Conservation (phyloP, 2,797 vertebrate genomes). For the Picus viridis region DNA sequence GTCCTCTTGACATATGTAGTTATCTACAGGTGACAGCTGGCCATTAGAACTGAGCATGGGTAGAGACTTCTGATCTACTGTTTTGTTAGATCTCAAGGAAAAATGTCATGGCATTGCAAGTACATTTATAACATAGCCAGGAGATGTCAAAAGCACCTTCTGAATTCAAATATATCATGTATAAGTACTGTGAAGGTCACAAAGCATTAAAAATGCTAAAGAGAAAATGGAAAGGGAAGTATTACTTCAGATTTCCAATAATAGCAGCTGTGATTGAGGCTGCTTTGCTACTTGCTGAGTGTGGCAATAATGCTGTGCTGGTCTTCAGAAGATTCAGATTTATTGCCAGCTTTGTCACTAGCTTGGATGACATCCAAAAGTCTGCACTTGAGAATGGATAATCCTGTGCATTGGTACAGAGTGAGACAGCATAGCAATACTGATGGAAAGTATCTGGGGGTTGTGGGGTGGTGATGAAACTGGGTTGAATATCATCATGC, state of each 20-base stretch:
- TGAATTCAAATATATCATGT: neutral
- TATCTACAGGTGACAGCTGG: neutral
- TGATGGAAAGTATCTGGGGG: neutral
- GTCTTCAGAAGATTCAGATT: neutral
- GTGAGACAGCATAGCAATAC: neutral
- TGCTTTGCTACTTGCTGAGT: constrained; percentile 4
- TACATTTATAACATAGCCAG: neutral
- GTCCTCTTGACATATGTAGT: no score
- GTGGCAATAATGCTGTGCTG: neutral
- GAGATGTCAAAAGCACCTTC: neutral
- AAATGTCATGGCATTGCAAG: neutral
- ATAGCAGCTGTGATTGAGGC: constrained; percentile 8
- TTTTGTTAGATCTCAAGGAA: neutral
- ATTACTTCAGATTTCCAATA: constrained; percentile 20
- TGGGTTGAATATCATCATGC: neutral
- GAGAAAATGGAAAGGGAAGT: constrained; percentile 2
- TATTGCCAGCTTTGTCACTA: constrained; percentile 35
- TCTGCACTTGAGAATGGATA: neutral
- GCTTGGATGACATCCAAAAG: constrained; percentile 5
- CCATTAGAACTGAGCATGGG: neutral
- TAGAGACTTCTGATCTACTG: neutral
- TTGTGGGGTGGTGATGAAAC: neutral
- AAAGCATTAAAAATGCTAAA: constrained; percentile 5
- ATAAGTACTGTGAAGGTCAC: constrained; percentile 7
- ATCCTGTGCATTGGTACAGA: neutral